Conservation (phyloP, 2,888 invertebrate genomes). For the Agrotis ipsilon region DNA sequence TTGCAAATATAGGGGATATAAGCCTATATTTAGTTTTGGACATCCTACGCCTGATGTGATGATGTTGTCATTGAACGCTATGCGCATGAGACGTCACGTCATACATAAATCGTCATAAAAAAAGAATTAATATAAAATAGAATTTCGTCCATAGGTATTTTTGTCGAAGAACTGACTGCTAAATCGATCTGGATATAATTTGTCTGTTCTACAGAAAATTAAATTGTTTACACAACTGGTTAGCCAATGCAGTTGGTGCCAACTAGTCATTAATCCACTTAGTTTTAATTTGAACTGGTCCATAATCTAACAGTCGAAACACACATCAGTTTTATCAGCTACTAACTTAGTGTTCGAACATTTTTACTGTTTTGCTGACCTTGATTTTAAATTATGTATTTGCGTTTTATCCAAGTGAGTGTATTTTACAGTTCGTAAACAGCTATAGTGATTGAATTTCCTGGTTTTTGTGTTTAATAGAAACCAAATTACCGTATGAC, state of each 20-base stretch:
- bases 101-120: too few relatives aligned
- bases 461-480: background rate
- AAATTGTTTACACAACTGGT: background rate
- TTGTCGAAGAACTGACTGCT: background rate
- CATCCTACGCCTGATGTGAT: too few relatives aligned
- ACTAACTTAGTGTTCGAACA: constrained; percentile 12
- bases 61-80: too few relatives aligned
- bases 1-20: too few relatives aligned
- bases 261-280: background rate
- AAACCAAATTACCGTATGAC: too few relatives aligned
- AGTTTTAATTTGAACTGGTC: constrained; percentile 14
- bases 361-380: constrained; percentile 32
- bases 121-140: too few relatives aligned
- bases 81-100: too few relatives aligned
- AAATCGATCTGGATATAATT: background rate
- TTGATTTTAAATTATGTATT: constrained; percentile 38
- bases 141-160: background rate
- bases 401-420: constrained; percentile 18
- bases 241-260: background rate
- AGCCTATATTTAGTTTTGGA: too few relatives aligned
- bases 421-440: background rate
- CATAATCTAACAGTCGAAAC: constrained; percentile 38
- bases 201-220: background rate
- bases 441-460: background rate
- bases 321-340: constrained; percentile 42